A percentile compares a stretch with the other conserved stretches of the same genome.
These are phyloP conservation scores for Drosophila rufa DNA, from an alignment of 1,140 invertebrate genomes.

Conservation along the genomic window DNA sequence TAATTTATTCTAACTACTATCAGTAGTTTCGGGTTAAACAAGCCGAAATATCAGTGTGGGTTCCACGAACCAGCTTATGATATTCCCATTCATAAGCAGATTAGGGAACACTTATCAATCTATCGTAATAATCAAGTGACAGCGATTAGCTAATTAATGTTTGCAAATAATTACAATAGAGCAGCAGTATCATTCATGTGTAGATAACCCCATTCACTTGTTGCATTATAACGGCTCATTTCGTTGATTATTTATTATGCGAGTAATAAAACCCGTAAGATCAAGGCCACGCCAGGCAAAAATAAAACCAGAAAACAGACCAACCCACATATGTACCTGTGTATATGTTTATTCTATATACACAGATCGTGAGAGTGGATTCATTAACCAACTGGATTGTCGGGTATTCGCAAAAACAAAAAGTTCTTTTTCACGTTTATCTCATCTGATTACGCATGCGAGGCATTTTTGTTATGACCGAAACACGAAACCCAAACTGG, in stretches of 20 bases:
- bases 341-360: neutral
- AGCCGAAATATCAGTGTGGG: neutral
- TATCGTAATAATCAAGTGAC: constrained; percentile 1
- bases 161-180: constrained; percentile 21
- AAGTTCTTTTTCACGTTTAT: constrained; percentile 22
- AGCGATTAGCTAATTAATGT: constrained; percentile 36
- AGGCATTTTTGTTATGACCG: constrained; percentile 9
- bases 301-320: constrained; percentile 23
- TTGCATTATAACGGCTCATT: constrained; percentile 33
- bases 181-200: neutral
- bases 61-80: neutral
- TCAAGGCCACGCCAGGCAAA: constrained; percentile 40
- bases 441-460: constrained; percentile 24
- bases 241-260: constrained; percentile 25
- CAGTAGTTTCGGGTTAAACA: neutral
- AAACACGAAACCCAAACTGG: constrained; percentile 34
- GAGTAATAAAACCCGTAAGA: constrained; percentile 36
- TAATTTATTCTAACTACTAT: neutral
- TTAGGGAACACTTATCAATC: neutral
- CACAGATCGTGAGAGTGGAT: constrained; percentile 12
- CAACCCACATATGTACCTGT: neutral
- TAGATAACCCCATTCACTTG: constrained; percentile 25
- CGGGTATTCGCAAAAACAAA: constrained; percentile 25
- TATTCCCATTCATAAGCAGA: neutral
- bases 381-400: constrained; percentile 43